Base-by-base conservation (phyloP, 1,140 invertebrate species). In the Mylabris phalerata region DNA sequence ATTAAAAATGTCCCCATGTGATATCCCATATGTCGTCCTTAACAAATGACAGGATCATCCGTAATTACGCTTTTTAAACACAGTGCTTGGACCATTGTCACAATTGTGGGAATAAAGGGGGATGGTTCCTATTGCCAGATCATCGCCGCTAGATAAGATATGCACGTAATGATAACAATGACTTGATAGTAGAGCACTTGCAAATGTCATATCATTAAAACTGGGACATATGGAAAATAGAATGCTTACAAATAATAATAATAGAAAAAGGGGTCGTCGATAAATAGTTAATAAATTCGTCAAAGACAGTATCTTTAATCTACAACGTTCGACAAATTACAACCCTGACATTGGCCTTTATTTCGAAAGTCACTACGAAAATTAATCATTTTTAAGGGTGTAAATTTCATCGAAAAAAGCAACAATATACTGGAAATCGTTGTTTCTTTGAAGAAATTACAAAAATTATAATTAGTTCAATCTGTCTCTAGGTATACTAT, bases 11-110 rank as follows among this genome's bases (percentile, higher is more conserved):
- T 57, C 63, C 62, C 62, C 52, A 61, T 67, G 66, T 60, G 62
- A 67, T 62, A 65, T 66, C 70, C 57, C 70, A 72, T 71, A 72
- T 72, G 70, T 69, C 68, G 63, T 56, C 43, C 62, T 54, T 58
- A 66, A 64, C 63, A 51, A 59, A 55, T 55, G 60, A 56, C 64
- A 50, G 66, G 70, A 71, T 72, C 71, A 72, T 68, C 67, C 67
- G 65, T 69, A 71, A 72, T 72, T 72, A 72, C 67, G 65, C 65
- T 68, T 65, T 70, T 67, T 68, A 70, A 70, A 68, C 65, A 67
- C 49, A 54, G 59, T 68, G 62, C 54, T 32, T 57, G 55, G 63
- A 39, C 65, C 63, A 67, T 70, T 70, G 68, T 70, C 63, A 55
- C 66, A 59, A 65, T 66, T 68, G 64, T 70, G 68, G 66, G 70